Evolutionary conservation across 2,888 invertebrate genomes (phyloP).

Genomic region (Chrysolina oricalcia): DNA sequence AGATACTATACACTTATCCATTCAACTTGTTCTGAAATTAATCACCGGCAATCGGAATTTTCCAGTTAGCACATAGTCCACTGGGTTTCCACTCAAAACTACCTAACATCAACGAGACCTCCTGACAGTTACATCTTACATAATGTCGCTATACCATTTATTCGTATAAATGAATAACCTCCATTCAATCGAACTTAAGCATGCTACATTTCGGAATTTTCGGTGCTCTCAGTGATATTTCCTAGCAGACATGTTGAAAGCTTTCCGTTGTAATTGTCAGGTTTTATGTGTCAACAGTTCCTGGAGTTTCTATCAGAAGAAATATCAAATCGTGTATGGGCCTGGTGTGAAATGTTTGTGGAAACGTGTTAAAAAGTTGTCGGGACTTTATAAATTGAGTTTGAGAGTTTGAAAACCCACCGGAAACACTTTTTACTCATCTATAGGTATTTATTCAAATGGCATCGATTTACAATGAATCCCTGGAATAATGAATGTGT

Average conservation of each 20-base stretch:
- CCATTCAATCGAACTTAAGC: conserved; percentile 26
- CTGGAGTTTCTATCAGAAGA: conserved; percentile 24
- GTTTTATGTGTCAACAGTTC: conserved; percentile 33
- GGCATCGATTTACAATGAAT: not conserved
- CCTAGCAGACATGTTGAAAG: conserved; percentile 23
- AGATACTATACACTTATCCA: too few relatives aligned
- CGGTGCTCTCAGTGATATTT: conserved; percentile 8
- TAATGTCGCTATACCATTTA: not conserved
- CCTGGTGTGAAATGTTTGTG: conserved; percentile 29
- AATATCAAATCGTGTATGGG: conserved; percentile 35
- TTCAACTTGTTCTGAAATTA: too few relatives aligned
- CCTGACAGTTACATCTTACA: not conserved
- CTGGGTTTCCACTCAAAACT: too few relatives aligned
- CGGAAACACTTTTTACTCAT: conserved; percentile 28
- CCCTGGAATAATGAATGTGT: not conserved
- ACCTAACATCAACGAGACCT: too few relatives aligned
- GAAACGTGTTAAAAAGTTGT: conserved; percentile 32
- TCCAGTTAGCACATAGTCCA: too few relatives aligned
- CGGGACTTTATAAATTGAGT: conserved; percentile 43
- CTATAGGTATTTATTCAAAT: conserved; percentile 26
- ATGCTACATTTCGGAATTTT: conserved; percentile 21
- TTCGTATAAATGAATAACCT: not conserved
- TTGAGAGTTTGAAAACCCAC: conserved; percentile 26
- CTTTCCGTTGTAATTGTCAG: conserved; percentile 40
- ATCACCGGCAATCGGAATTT: too few relatives aligned